phyloP scores from a whole-genome alignment of 2,888 invertebrate genomes.

The Meliscaeva auricollis region DNA sequence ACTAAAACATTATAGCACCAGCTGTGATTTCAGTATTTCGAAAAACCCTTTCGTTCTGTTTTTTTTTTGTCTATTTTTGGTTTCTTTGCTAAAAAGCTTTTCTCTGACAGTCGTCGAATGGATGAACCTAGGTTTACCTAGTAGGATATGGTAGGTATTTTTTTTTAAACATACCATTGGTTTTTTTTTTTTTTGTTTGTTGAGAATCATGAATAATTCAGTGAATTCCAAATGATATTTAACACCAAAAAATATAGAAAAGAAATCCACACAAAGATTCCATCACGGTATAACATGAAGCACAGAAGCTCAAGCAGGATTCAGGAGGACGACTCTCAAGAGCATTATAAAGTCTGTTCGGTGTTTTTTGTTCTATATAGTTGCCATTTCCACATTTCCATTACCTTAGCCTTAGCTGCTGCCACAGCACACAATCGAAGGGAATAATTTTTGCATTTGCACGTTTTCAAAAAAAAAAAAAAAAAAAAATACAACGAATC shows the following conservation, averaged over 20 bases:
- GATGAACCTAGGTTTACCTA: not conserved
- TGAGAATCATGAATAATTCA: conserved; percentile 71
- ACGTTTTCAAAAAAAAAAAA: conserved; percentile 46
- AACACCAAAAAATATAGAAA: conserved; percentile 68
- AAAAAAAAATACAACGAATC: not conserved
- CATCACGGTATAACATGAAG: conserved; percentile 31
- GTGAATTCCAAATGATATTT: conserved; percentile 68
- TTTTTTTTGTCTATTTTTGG: not conserved
- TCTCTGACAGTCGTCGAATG: not conserved
- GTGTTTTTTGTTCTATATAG: conserved; percentile 2
- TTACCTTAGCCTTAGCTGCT: conserved; percentile 35
- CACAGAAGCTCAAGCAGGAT: conserved; percentile 18
- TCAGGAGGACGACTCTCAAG: conserved; percentile 6
- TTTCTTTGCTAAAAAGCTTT: not conserved
- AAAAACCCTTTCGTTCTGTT: conserved; percentile 30
- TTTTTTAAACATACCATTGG: conserved; percentile 45
- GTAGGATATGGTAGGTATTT: conserved; percentile 34
- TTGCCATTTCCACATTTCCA: too few species aligned
- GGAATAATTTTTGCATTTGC: conserved; percentile 74
- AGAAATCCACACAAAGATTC: conserved; percentile 58
- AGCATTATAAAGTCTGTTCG: conserved; percentile 26
- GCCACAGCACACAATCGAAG: conserved; percentile 52
- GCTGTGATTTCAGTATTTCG: conserved; percentile 49
- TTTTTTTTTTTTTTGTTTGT: conserved; percentile 2
- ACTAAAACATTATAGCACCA: conserved; percentile 29